Conservation (phyloP, 30 jellyfish, hydroid and myxozoan genomes). For the Turritopsis dohrnii region DNA sequence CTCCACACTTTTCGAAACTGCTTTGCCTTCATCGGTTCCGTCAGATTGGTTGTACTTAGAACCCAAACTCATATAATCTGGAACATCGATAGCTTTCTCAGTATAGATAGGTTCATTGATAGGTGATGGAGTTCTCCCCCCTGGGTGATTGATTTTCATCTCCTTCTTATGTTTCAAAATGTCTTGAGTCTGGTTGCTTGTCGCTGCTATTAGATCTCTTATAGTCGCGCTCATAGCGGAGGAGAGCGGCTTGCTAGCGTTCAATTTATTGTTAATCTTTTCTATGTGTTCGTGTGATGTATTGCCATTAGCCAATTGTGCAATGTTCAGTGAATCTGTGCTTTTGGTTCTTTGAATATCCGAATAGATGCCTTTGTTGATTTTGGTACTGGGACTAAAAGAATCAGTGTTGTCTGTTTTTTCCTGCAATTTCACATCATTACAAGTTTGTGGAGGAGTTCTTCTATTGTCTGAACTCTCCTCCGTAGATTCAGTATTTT, state of each 20-base stretch:
- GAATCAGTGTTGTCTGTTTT: not conserved
- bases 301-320: not conserved
- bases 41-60: not conserved
- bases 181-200: not conserved
- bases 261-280: not conserved
- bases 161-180: not conserved
- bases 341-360: not conserved
- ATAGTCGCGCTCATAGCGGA: not conserved
- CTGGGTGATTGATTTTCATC: not conserved
- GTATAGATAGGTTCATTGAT: not conserved
- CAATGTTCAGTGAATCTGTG: not conserved
- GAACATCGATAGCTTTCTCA: slow-evolving; percentile 5
- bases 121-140: not conserved
- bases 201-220: not conserved
- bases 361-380: not conserved
- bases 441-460: not conserved
- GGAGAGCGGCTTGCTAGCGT: not conserved
- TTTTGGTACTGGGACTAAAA: not conserved
- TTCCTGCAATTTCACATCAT: not conserved
- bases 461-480: not conserved
- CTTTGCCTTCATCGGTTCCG: not conserved
- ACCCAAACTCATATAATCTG: not conserved
- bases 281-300: not conserved
- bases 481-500: not conserved
- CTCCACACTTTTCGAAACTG: not conserved